These are phyloP conservation scores for Dreissena rostriformis DNA, from an alignment of 1,140 invertebrate genomes.

Conservation along the genomic window DNA sequence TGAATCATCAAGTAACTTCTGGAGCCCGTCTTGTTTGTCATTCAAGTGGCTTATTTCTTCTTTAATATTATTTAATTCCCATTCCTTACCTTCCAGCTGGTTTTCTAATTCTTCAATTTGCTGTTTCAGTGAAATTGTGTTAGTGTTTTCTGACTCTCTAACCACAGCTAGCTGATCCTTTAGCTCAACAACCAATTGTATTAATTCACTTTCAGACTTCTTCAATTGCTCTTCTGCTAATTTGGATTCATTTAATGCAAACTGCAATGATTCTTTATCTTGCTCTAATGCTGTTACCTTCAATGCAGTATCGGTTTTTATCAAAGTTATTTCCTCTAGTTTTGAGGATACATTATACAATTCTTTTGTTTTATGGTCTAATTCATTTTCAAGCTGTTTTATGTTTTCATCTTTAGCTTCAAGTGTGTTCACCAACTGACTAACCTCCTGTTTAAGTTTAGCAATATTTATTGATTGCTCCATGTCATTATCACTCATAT, in stretches of 20 bases:
- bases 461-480: conserved; percentile 10
- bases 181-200: not conserved
- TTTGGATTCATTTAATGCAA: conserved; percentile 21
- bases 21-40: not conserved
- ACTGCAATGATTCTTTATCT: conserved; percentile 17
- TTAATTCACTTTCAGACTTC: not conserved
- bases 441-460: conserved; percentile 17
- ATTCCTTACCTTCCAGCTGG: not conserved
- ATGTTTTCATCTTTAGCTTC: conserved; percentile 37
- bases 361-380: conserved; percentile 19
- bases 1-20: not conserved
- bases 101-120: conserved; percentile 27
- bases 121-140: conserved; percentile 1
- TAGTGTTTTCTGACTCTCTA: not conserved
- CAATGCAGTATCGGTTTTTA: not conserved
- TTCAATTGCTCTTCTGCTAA: conserved; percentile 1
- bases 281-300: conserved; percentile 5
- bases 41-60: not conserved
- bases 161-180: conserved; percentile 15
- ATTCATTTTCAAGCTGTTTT: conserved; percentile 16
- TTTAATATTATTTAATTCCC: not conserved
- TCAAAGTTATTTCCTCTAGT: not conserved
- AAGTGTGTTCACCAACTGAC: conserved; percentile 15
- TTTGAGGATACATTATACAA: not conserved
- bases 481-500: conserved; percentile 36